Conservation (phyloP, 2,113 vertebrate species). For the Ahaetulla prasina region DNA sequence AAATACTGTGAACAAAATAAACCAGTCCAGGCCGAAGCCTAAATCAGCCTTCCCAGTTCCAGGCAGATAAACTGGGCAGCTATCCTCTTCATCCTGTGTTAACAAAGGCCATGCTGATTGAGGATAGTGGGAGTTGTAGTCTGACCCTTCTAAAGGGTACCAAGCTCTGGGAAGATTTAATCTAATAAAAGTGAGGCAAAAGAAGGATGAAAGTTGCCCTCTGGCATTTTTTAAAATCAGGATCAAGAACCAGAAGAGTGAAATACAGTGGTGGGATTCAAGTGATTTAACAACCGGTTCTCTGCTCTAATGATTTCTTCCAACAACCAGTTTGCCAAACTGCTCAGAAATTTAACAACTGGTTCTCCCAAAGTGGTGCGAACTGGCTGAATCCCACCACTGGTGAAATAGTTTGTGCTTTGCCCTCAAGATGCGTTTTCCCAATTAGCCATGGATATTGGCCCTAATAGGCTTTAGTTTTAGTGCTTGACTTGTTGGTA, state of each 20-base stretch:
- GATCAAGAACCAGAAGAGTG: neutral
- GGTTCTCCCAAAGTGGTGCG: too few species aligned
- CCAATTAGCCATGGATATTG: neutral
- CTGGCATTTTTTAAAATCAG: neutral
- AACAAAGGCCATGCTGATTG: neutral
- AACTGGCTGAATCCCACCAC: too few species aligned
- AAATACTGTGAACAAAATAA: neutral
- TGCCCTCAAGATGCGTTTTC: neutral
- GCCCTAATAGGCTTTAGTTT: neutral
- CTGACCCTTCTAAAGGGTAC: neutral
- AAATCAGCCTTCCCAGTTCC: neutral
- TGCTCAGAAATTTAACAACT: too few species aligned
- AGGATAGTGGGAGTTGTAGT: neutral
- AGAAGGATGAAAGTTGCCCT: neutral
- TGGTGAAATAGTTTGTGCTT: neutral
- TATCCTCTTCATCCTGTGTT: neutral
- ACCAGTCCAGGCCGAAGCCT: neutral
- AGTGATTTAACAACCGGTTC: too few species aligned
- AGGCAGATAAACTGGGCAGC: neutral
- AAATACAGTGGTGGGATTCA: too few species aligned
- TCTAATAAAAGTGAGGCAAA: neutral
- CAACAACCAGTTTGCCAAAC: too few species aligned
- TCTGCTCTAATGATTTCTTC: too few species aligned
- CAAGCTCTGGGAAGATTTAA: neutral
- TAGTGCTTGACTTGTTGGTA: neutral